Evolutionary conservation across 2,113 vertebrate genomes (phyloP).

Genomic region (Nothobranchius furzeri): DNA sequence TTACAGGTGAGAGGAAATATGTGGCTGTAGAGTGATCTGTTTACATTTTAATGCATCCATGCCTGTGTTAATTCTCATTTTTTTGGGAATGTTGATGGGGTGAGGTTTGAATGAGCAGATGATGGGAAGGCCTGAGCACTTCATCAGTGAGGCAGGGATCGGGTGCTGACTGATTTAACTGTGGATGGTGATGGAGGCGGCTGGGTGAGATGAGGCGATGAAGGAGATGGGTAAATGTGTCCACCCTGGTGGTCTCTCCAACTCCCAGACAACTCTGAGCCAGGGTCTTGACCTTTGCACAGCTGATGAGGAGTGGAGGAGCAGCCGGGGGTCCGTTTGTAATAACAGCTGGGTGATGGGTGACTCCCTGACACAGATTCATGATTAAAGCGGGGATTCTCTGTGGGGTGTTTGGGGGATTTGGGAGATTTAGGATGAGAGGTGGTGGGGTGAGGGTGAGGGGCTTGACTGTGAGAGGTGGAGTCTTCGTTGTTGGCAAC

Average conservation of each 20-base stretch:
- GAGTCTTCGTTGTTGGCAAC: conserved; percentile 60
- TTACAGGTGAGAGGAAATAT: conserved; percentile 15
- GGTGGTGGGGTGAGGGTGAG: conserved; percentile 25
- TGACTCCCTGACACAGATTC: conserved; percentile 40
- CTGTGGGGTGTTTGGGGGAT: conserved; percentile 40
- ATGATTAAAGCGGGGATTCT: conserved; percentile 5
- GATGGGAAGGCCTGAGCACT: background rate
- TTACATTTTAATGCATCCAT: conserved; percentile 16
- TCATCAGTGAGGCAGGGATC: conserved; percentile 71
- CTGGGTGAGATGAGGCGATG: conserved; percentile 70
- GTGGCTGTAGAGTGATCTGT: conserved; percentile 23
- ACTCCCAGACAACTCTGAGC: background rate
- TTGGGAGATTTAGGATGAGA: conserved; percentile 50
- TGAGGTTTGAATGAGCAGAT: background rate
- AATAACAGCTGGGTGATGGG: conserved; percentile 46
- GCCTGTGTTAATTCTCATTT: conserved; percentile 2
- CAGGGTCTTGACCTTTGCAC: conserved; percentile 30
- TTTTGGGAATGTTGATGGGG: background rate
- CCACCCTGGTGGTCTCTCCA: conserved; percentile 27
- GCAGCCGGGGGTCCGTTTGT: conserved; percentile 26
- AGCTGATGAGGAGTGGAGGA: conserved; percentile 52
- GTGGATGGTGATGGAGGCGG: conserved; percentile 61
- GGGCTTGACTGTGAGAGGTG: conserved; percentile 22
- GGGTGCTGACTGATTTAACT: conserved; percentile 68
- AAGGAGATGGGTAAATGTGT: conserved; percentile 65